A percentile compares a stretch with the other conserved stretches of the same genome.
Evolutionary conservation across 30 jellyfish, hydroid and myxozoan species (phyloP).

Genomic region (Rhopilema esculentum): DNA sequence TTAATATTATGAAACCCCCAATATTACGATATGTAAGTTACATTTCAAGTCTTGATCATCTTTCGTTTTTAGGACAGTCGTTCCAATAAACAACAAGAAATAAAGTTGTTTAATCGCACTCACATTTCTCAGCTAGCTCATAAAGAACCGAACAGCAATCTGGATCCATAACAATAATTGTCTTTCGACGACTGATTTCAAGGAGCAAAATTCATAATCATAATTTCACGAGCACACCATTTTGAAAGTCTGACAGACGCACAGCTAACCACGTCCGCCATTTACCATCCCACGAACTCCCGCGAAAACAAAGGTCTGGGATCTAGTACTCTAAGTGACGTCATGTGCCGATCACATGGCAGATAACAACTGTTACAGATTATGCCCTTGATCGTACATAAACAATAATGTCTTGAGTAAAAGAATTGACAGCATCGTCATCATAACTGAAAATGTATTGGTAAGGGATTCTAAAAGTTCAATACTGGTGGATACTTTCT

Average conservation of each 20-base stretch:
- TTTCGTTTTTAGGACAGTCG: background rate
- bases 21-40: background rate
- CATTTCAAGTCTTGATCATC: background rate
- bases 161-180: background rate
- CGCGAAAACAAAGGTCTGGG: slow-evolving; percentile 61
- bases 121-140: slow-evolving; percentile 8
- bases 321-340: background rate
- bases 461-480: too few species aligned
- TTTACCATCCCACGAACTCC: slow-evolving; percentile 39
- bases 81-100: background rate
- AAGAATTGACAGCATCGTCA: too few species aligned
- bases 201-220: background rate
- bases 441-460: too few species aligned
- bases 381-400: too few species aligned
- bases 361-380: too few species aligned
- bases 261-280: slow-evolving; percentile 30
- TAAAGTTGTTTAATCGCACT: background rate
- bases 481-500: too few species aligned
- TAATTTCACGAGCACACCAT: background rate
- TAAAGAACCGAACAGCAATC: slow-evolving; percentile 6
- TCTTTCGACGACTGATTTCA: background rate
- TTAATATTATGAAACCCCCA: too few species aligned
- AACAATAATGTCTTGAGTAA: too few species aligned
- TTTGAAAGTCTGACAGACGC: background rate
- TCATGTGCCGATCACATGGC: background rate